A percentile compares a stretch with the other conserved stretches of the same genome.
These are phyloP conservation scores for Parauchenoglanis punctatus DNA, from an alignment of 2,797 vertebrate species.

Conservation along the genomic window DNA sequence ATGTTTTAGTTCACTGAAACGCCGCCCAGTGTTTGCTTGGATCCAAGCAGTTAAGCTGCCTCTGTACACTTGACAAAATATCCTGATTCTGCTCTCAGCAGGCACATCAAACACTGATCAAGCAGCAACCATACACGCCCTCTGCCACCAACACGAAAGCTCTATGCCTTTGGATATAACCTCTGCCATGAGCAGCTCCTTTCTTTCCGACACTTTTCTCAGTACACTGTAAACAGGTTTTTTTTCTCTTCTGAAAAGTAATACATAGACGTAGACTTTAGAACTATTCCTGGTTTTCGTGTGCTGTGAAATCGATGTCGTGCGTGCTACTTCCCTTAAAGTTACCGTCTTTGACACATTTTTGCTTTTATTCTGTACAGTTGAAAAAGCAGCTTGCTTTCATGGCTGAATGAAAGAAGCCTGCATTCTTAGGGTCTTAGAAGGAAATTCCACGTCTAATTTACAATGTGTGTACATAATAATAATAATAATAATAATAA, in stretches of 20 bases:
- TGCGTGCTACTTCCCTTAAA: not conserved
- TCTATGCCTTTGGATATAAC: not conserved
- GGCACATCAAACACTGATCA: slow-evolving; percentile 2
- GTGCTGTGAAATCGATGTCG: not conserved
- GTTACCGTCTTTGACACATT: not conserved
- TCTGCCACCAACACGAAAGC: not conserved
- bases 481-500: slow-evolving; percentile 2
- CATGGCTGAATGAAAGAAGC: not conserved
- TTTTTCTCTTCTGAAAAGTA: not conserved
- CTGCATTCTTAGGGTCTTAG: not conserved
- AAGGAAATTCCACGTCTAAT: not conserved
- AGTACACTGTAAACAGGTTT: not conserved
- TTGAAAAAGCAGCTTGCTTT: not conserved
- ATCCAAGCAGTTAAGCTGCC: no score
- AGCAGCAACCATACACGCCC: not conserved
- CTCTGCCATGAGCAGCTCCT: not conserved
- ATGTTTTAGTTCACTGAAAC: not conserved
- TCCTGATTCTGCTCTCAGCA: not conserved
- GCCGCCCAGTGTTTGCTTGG: not conserved
- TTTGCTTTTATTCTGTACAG: not conserved
- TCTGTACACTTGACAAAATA: not conserved
- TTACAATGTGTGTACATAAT: not conserved
- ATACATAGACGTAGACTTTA: not conserved
- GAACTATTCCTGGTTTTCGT: not conserved
- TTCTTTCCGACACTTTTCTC: not conserved